These are phyloP conservation scores for Elegia similella DNA, from an alignment of 2,888 invertebrate species.

Conservation along the genomic window DNA sequence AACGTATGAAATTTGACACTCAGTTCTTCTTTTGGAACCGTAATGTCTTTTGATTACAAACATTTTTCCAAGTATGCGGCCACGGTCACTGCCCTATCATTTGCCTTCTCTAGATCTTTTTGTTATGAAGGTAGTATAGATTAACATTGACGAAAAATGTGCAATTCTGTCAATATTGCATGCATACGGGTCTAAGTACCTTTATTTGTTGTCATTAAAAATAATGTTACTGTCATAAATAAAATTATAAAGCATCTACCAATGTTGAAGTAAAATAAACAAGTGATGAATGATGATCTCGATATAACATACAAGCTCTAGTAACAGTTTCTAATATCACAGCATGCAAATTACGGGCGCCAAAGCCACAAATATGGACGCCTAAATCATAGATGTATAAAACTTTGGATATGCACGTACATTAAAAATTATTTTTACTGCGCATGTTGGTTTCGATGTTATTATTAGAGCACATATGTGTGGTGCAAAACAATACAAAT, in stretches of 20 bases:
- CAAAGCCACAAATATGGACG: not conserved
- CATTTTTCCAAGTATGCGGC: too few species aligned
- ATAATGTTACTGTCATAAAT: not conserved
- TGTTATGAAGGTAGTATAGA: too few species aligned
- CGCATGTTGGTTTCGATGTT: not conserved
- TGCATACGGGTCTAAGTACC: too few species aligned
- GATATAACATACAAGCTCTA: not conserved
- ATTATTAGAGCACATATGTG: not conserved
- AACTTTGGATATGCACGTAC: not conserved
- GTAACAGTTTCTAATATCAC: conserved; percentile 4
- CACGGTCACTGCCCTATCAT: too few species aligned
- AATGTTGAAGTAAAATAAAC: conserved; percentile 7
- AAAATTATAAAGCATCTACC: not conserved
- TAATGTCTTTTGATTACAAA: too few species aligned
- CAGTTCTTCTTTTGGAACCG: too few species aligned
- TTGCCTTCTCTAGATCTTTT: too few species aligned
- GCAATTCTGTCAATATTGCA: too few species aligned
- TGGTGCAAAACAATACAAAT: not conserved
- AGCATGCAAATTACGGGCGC: not conserved
- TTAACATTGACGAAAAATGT: too few species aligned
- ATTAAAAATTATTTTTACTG: too few species aligned
- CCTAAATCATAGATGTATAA: not conserved
- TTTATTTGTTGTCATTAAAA: not conserved
- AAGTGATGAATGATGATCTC: not conserved
- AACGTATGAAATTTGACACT: too few species aligned